Evolutionary conservation across 2,888 invertebrate genomes (phyloP).

Genomic region (Drosophila formosana): DNA sequence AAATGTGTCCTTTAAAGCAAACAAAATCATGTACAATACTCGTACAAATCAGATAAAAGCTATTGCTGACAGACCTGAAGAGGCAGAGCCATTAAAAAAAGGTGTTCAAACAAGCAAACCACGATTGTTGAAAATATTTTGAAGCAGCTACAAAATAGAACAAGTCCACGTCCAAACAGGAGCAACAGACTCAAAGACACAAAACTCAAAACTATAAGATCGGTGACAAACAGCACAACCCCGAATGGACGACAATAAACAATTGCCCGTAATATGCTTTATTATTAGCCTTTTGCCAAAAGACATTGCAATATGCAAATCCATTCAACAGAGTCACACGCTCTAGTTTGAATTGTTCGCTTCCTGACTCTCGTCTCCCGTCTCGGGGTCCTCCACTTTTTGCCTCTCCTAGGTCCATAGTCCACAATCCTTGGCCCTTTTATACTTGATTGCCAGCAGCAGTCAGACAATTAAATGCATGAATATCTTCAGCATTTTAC

Average conservation of each 20-base stretch:
- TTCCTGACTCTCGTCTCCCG: slow-evolving; percentile 46
- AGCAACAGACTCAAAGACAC: slow-evolving; percentile 41
- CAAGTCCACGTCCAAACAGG: slow-evolving; percentile 51
- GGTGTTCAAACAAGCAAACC: slow-evolving; percentile 81
- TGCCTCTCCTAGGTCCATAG: background rate
- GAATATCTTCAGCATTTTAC: slow-evolving; percentile 59
- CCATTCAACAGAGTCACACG: slow-evolving; percentile 78
- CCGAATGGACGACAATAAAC: slow-evolving; percentile 50
- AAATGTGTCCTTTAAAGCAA: slow-evolving; percentile 78
- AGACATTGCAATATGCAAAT: slow-evolving; percentile 70
- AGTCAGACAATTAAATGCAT: slow-evolving; percentile 77
- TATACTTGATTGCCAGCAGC: slow-evolving; percentile 73
- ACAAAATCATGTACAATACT: slow-evolving; percentile 69
- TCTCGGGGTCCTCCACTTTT: background rate
- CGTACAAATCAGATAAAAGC: slow-evolving; percentile 67
- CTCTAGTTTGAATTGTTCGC: slow-evolving; percentile 79
- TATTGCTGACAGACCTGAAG: slow-evolving; percentile 27
- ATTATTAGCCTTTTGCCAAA: slow-evolving; percentile 72
- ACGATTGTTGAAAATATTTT: slow-evolving; percentile 81
- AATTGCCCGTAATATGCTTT: slow-evolving; percentile 81
- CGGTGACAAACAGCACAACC: slow-evolving; percentile 44
- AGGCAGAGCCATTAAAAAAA: slow-evolving; percentile 52
- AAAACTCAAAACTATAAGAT: slow-evolving; percentile 7
- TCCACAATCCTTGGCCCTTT: slow-evolving; percentile 55
- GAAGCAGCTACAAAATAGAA: slow-evolving; percentile 74